These are phyloP conservation scores for Synanthedon tipuliformis DNA, from an alignment of 2,888 invertebrate species.

Conservation along the genomic window DNA sequence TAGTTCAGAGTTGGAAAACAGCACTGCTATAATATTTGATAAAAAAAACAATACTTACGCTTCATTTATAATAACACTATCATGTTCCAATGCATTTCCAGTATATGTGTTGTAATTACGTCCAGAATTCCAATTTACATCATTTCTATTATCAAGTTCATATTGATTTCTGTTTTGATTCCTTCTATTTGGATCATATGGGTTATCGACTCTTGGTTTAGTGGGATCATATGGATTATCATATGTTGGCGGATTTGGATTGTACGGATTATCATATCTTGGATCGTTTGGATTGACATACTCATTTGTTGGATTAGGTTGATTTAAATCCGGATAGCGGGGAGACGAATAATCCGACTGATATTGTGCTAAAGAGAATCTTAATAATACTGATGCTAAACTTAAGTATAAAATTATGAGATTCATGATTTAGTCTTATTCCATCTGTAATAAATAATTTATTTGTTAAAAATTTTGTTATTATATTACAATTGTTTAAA, in stretches of 20 bases:
- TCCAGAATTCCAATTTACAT: constrained; percentile 13
- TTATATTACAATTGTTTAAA: too few species aligned
- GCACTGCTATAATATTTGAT: too few species aligned
- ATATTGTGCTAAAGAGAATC: constrained; percentile 22
- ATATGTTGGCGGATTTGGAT: constrained; percentile 16
- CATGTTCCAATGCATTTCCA: constrained; percentile 43
- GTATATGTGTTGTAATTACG: constrained; percentile 35
- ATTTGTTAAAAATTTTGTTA: neutral
- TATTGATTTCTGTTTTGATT: constrained; percentile 6
- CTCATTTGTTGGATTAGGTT: constrained; percentile 46
- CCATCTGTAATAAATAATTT: constrained; percentile 29
- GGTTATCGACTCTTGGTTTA: constrained; percentile 14
- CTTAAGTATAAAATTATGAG: constrained; percentile 27
- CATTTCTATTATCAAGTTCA: constrained; percentile 7
- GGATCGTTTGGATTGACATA: constrained; percentile 32
- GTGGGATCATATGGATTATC: constrained; percentile 1
- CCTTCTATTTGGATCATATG: constrained; percentile 23
- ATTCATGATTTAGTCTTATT: constrained; percentile 54
- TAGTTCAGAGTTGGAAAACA: too few species aligned
- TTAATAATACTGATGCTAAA: constrained; percentile 27
- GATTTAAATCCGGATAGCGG: constrained; percentile 38
- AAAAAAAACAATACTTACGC: constrained; percentile 48
- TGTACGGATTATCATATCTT: constrained; percentile 49
- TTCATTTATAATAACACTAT: constrained; percentile 66
- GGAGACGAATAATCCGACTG: constrained; percentile 44